Conservation (phyloP, 2,888 invertebrate genomes). For the Cryptocephalus moraei region DNA sequence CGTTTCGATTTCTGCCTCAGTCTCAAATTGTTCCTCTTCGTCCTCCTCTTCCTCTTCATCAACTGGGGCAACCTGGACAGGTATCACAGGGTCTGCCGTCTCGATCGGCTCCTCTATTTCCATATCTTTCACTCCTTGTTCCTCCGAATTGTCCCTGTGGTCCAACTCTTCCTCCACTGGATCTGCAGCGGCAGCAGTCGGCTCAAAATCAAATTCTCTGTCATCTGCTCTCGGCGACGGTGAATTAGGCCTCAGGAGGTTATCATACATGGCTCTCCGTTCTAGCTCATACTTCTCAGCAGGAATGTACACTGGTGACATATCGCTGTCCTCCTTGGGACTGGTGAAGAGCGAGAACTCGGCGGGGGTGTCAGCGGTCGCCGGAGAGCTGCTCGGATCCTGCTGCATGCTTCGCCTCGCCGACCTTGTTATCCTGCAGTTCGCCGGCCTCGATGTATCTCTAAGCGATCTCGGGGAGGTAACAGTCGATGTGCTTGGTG, state of each 20-base stretch:
- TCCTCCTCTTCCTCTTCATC: background rate
- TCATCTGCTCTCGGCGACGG: conserved; percentile 10
- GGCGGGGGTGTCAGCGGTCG: conserved; percentile 30
- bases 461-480: conserved; percentile 38
- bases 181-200: background rate
- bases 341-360: conserved; percentile 32
- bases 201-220: conserved; percentile 22
- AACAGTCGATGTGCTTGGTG: conserved; percentile 41
- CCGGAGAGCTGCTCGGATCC: conserved; percentile 34
- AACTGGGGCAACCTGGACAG: background rate
- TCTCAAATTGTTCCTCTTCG: background rate
- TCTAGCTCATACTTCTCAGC: conserved; percentile 40
- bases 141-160: conserved; percentile 33
- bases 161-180: conserved; percentile 26
- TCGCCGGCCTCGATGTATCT: conserved; percentile 25
- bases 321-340: conserved; percentile 30
- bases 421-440: conserved; percentile 34
- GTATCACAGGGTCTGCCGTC: background rate
- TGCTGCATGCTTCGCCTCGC: conserved; percentile 39
- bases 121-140: conserved; percentile 16
- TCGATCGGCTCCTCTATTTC: conserved; percentile 3
- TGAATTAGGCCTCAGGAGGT: conserved; percentile 31
- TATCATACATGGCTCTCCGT: conserved; percentile 37
- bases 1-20: conserved; percentile 9
- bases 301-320: conserved; percentile 38